Conservation (phyloP, 2,113 vertebrate species). For the Tonatia bakeri region DNA sequence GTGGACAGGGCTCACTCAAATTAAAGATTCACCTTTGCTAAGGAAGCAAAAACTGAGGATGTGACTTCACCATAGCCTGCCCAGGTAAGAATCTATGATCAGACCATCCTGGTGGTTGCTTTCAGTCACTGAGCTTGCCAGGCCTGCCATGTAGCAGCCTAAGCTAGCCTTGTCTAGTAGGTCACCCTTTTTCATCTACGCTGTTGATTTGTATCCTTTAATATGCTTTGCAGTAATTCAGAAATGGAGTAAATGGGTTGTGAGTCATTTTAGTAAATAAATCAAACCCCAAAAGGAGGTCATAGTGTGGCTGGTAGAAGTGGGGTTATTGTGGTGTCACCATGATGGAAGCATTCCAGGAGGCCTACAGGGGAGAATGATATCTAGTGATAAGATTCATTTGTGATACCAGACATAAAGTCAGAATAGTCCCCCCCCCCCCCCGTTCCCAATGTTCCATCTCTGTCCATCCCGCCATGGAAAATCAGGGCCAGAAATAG, state of each 20-base stretch:
- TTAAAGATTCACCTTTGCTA: background rate
- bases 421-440: too few species aligned
- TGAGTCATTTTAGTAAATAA: background rate
- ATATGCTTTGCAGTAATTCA: background rate
- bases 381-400: too few species aligned
- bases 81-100: background rate
- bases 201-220: background rate
- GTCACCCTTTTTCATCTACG: background rate
- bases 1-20: background rate
- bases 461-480: too few species aligned
- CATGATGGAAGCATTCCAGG: too few species aligned
- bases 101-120: background rate
- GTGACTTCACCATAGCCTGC: background rate
- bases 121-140: background rate
- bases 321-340: too few species aligned
- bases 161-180: background rate
- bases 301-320: too few species aligned
- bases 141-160: background rate
- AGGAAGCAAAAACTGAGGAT: background rate
- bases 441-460: too few species aligned
- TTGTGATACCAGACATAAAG: too few species aligned
- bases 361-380: too few species aligned
- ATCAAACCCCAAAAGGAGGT: background rate
- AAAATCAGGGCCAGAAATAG: too few species aligned
- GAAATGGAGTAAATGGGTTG: background rate